Percentiles rank a stretch among this genome's conserved stretches.
These are phyloP conservation scores for Anastrepha obliqua DNA, from an alignment of 1,140 invertebrate genomes.

Conservation along the genomic window DNA sequence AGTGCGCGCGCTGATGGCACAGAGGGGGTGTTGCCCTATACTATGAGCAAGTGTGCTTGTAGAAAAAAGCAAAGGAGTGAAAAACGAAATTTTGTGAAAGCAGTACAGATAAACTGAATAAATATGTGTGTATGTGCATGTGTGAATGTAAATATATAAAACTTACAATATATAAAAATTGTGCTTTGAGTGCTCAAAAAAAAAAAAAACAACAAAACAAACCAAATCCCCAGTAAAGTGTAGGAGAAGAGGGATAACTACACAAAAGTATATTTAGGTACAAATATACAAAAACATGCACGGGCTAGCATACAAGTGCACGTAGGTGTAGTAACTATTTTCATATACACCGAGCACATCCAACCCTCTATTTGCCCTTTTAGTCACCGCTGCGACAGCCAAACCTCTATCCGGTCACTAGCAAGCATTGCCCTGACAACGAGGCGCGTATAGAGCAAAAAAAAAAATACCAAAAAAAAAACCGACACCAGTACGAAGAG, in stretches of 20 bases:
- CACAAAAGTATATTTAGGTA: neutral
- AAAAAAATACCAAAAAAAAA: neutral
- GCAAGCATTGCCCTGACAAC: neutral
- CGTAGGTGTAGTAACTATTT: neutral
- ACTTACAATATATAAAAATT: slow-evolving; percentile 18
- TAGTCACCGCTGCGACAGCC: slow-evolving; percentile 30
- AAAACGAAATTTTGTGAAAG: neutral
- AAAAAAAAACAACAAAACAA: neutral
- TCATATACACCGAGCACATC: neutral
- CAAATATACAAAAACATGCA: neutral
- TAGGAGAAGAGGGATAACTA: neutral
- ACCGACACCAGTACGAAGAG: too few species aligned
- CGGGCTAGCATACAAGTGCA: neutral
- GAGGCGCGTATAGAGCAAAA: slow-evolving; percentile 23
- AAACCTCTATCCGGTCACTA: slow-evolving; percentile 45
- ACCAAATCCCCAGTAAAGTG: neutral
- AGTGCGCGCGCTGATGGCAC: neutral
- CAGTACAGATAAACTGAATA: neutral
- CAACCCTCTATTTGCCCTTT: slow-evolving; percentile 17
- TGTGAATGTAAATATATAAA: neutral
- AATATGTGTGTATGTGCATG: neutral
- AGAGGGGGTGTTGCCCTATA: neutral
- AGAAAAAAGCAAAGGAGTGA: neutral
- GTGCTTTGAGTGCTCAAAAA: slow-evolving; percentile 1
- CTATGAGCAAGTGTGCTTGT: neutral